A percentile compares a stretch with the other conserved stretches of the same genome.
Conservation (phyloP, 2,797 vertebrate species). For the Champsocephalus gunnari region DNA sequence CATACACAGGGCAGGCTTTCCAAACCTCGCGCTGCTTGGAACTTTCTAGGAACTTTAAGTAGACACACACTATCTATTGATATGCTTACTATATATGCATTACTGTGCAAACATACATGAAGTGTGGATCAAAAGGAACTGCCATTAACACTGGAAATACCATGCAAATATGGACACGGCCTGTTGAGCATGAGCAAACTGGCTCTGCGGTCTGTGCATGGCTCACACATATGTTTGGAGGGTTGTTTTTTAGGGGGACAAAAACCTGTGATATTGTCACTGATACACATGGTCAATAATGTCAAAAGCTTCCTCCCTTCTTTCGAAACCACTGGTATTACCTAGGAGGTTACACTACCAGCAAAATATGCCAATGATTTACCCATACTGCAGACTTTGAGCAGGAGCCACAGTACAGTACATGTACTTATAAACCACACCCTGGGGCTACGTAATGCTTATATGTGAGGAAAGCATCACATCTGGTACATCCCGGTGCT, state of each 20-base stretch:
- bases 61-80: slow-evolving; percentile 65
- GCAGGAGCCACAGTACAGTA: slow-evolving; percentile 34
- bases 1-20: slow-evolving; percentile 68
- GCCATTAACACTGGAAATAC: slow-evolving; percentile 20
- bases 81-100: slow-evolving; percentile 69
- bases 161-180: slow-evolving; percentile 50
- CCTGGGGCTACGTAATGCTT: slow-evolving; percentile 51
- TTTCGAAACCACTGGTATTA: slow-evolving; percentile 34
- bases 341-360: slow-evolving; percentile 21
- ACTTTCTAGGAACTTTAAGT: slow-evolving; percentile 57
- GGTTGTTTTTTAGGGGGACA: background rate
- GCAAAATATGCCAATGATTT: slow-evolving; percentile 48
- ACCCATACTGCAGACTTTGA: slow-evolving; percentile 43
- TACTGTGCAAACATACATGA: slow-evolving; percentile 71
- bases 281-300: slow-evolving; percentile 6
- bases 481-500: slow-evolving; percentile 32
- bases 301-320: slow-evolving; percentile 1
- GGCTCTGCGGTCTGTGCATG: background rate
- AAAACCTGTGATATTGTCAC: slow-evolving; percentile 16
- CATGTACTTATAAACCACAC: slow-evolving; percentile 57
- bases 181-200: slow-evolving; percentile 10
- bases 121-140: slow-evolving; percentile 33
- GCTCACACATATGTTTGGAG: background rate
- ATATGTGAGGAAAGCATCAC: slow-evolving; percentile 51
- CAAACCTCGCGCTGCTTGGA: slow-evolving; percentile 45